Conservation (phyloP, 2,113 vertebrate genomes). For the Ceuthmochares aereus region DNA sequence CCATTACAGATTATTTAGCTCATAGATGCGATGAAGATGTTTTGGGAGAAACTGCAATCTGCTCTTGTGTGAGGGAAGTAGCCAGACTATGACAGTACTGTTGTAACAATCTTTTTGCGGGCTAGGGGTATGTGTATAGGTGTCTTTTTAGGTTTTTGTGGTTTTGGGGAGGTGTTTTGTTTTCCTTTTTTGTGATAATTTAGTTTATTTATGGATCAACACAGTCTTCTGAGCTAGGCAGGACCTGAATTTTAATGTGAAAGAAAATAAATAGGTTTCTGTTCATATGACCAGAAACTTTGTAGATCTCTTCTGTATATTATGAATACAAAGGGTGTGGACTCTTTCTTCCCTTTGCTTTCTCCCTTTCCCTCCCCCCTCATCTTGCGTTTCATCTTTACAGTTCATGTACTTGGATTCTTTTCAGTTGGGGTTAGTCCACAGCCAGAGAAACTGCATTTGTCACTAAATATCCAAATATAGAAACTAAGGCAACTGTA, state of each 20-base stretch:
- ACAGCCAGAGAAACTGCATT: conserved; percentile 3
- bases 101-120: not conserved
- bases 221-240: not conserved
- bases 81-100: not conserved
- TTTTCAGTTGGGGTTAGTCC: conserved; percentile 45
- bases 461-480: conserved; percentile 44
- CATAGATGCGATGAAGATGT: not conserved
- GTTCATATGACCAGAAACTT: not conserved
- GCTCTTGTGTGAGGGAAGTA: not conserved
- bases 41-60: not conserved
- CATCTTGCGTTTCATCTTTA: conserved; percentile 27
- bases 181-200: not conserved
- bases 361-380: not conserved
- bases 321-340: conserved; percentile 7
- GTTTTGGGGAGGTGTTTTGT: not conserved
- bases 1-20: not conserved
- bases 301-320: not conserved
- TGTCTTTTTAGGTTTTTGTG: not conserved
- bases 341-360: not conserved
- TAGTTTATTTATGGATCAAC: not conserved
- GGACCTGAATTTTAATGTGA: not conserved
- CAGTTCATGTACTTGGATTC: not conserved
- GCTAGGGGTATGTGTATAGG: no score
- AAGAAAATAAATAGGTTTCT: conserved; percentile 17
- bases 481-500: conserved; percentile 6